These are phyloP conservation scores for Scaptomyza graminum DNA, from an alignment of 1,140 invertebrate species.

Conservation along the genomic window DNA sequence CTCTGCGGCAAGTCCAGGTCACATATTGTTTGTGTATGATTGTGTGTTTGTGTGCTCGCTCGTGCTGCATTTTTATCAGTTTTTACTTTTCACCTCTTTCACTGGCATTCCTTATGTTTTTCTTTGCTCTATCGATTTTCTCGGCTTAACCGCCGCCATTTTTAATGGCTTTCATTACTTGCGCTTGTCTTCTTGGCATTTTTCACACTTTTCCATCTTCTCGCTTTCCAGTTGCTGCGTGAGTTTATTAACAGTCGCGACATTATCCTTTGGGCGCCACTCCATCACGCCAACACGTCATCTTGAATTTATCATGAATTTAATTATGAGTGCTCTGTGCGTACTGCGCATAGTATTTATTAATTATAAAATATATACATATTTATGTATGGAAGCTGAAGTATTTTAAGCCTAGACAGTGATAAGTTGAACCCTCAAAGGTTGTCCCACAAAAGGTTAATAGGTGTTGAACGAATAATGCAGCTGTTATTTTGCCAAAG, in stretches of 20 bases:
- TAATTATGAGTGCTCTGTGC: slow-evolving; percentile 55
- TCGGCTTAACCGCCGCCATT: slow-evolving; percentile 69
- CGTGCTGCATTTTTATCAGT: slow-evolving; percentile 64
- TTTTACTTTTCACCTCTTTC: slow-evolving; percentile 63
- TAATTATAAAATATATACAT: slow-evolving; percentile 43
- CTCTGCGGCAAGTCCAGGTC: slow-evolving; percentile 22
- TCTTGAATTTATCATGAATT: slow-evolving; percentile 63
- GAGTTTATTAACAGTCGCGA: slow-evolving; percentile 69
- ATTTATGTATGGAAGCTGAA: background rate
- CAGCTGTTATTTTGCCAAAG: slow-evolving; percentile 4
- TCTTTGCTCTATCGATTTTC: slow-evolving; percentile 64
- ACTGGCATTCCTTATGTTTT: slow-evolving; percentile 18
- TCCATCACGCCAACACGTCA: slow-evolving; percentile 28
- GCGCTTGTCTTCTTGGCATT: slow-evolving; percentile 20
- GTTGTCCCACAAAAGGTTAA: slow-evolving; percentile 4
- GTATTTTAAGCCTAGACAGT: background rate
- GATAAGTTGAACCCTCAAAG: too few species aligned
- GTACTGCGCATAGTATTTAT: slow-evolving; percentile 52
- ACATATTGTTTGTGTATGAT: slow-evolving; percentile 10
- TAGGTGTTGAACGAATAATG: background rate
- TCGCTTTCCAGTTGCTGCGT: slow-evolving; percentile 37
- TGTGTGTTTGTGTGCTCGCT: slow-evolving; percentile 1
- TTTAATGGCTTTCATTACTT: slow-evolving; percentile 79
- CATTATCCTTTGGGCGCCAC: slow-evolving; percentile 38
- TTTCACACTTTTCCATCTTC: background rate